phyloP scores from a whole-genome alignment of 2,113 vertebrate species.

The cattle (Bos taurus) region DNA sequence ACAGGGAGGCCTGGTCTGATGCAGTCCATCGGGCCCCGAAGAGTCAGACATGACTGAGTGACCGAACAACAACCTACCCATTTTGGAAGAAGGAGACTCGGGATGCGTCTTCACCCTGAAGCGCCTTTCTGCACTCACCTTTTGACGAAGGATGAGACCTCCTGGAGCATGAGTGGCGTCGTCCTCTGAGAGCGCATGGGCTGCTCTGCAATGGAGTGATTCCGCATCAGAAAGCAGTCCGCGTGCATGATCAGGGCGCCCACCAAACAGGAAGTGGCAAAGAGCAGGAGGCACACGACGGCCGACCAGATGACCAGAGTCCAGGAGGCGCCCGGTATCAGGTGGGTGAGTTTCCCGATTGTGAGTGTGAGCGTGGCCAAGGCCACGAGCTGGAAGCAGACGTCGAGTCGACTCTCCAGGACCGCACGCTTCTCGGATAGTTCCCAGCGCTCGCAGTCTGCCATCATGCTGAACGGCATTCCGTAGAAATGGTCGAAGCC shows the following conservation, averaged over 20 bases:
- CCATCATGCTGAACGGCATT: constrained; percentile 85
- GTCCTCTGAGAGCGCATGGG: constrained; percentile 84
- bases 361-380: constrained; percentile 78
- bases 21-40: rapidly evolving
- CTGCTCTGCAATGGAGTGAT: constrained; percentile 87
- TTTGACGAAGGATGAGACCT: constrained; percentile 85
- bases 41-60: background rate
- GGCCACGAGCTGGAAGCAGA: constrained; percentile 61
- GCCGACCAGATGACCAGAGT: constrained; percentile 53
- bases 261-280: constrained; percentile 68
- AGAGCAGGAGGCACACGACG: constrained; percentile 60
- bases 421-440: constrained; percentile 71
- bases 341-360: constrained; percentile 51
- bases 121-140: constrained; percentile 75
- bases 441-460: constrained; percentile 83
- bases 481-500: constrained; percentile 94
- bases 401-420: constrained; percentile 70
- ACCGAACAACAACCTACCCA: background rate
- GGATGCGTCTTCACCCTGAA: rapidly evolving
- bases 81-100: rapidly evolving
- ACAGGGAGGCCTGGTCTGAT: background rate
- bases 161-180: constrained; percentile 78
- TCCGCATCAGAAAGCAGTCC: constrained; percentile 94
- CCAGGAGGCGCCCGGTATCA: constrained; percentile 74
- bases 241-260: constrained; percentile 82